Percentiles rank a stretch among this genome's conserved stretches.
Evolutionary conservation across 2,113 vertebrate species (phyloP).

Genomic region (Prunella fulvescens): DNA sequence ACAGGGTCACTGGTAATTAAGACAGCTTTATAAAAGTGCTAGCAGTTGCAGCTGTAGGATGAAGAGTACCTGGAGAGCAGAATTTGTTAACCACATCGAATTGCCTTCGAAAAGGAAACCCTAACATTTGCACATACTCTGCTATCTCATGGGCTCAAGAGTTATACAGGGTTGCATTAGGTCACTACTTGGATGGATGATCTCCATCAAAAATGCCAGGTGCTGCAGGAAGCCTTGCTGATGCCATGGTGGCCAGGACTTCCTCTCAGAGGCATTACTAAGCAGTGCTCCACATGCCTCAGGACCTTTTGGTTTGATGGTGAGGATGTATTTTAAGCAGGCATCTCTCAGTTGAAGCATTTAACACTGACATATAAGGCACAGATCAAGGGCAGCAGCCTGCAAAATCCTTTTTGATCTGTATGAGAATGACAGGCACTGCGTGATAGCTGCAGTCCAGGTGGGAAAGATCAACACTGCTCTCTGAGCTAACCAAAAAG

Average conservation of each 20-base stretch:
- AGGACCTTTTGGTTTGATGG: not conserved
- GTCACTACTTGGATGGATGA: not conserved
- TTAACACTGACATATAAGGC: not conserved
- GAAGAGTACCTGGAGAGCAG: not conserved
- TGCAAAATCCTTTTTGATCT: constrained; percentile 38
- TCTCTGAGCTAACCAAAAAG: not conserved
- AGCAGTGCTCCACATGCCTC: not conserved
- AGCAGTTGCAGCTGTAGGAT: constrained; percentile 19
- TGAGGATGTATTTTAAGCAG: not conserved
- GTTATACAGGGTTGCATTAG: not conserved
- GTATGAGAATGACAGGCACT: constrained; percentile 13
- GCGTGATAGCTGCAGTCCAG: not conserved
- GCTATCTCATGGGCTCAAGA: not conserved
- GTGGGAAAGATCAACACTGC: constrained; percentile 2
- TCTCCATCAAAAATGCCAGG: not conserved
- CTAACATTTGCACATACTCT: not conserved
- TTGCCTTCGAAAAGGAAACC: not conserved
- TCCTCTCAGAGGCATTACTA: not conserved
- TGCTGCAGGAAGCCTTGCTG: not conserved
- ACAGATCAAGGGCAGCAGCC: not conserved
- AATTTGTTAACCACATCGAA: not conserved
- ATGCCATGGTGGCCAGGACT: not conserved
- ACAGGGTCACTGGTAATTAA: constrained; percentile 40
- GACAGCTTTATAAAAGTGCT: constrained; percentile 7
- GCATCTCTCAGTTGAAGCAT: not conserved